A percentile compares a stretch with the other conserved stretches of the same genome.
Evolutionary conservation across 2,888 invertebrate genomes (phyloP).

Genomic region (Amitus sp.): DNA sequence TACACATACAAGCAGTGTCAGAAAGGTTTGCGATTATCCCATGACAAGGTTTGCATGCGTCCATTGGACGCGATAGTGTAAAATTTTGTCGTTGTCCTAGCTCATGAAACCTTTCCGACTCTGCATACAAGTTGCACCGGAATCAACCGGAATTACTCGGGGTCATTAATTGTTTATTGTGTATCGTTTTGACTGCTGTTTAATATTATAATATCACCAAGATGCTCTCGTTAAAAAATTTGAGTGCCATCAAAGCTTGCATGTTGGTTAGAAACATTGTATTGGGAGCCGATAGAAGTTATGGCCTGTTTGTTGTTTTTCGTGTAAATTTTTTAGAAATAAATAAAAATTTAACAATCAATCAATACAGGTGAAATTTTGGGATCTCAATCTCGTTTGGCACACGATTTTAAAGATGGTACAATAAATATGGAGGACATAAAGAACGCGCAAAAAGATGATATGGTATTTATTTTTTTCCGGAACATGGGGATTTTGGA

Average conservation of each 20-base stretch:
- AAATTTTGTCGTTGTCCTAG: no score
- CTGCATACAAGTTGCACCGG: no score
- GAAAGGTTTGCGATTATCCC: no score
- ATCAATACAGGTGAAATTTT: neutral
- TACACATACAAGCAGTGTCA: no score
- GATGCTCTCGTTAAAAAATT: neutral
- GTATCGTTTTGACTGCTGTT: neutral
- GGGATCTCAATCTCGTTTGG: neutral
- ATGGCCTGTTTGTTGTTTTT: neutral
- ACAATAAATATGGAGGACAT: neutral
- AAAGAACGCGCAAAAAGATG: conserved; percentile 2
- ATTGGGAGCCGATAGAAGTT: neutral
- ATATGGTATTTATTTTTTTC: neutral
- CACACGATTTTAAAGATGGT: neutral
- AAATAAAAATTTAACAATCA: neutral
- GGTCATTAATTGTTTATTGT: no score
- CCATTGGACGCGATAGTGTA: no score
- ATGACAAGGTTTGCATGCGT: no score
- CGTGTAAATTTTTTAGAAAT: neutral
- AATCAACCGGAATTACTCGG: no score
- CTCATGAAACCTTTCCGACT: no score
- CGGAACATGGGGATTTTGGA: no score
- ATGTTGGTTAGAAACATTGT: neutral
- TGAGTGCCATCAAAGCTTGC: neutral
- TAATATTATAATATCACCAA: no score